phyloP scores from a whole-genome alignment of 2,888 invertebrate species.

The Brachylomia viminalis region DNA sequence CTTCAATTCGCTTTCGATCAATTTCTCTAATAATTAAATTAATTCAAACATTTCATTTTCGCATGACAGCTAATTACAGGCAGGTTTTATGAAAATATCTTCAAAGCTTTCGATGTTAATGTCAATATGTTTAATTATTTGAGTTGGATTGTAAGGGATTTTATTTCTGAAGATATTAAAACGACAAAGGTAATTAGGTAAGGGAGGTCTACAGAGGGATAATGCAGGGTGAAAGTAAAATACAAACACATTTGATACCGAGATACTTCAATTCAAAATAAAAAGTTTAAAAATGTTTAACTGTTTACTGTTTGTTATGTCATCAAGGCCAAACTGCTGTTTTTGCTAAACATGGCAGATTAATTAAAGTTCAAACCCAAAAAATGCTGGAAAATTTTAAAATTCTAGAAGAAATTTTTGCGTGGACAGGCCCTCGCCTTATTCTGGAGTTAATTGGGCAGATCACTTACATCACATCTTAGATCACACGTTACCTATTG shows the following conservation, averaged over 20 bases:
- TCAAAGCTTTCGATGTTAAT: constrained; percentile 28
- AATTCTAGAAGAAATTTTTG: not conserved
- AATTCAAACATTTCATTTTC: constrained; percentile 52
- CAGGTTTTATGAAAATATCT: constrained; percentile 36
- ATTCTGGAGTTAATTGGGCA: constrained; percentile 13
- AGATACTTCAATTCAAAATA: not conserved
- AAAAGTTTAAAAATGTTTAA: no score
- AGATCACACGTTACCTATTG: constrained; percentile 23
- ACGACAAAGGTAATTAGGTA: not conserved
- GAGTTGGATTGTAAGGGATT: constrained; percentile 15
- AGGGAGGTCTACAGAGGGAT: no score
- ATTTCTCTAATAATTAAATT: constrained; percentile 44
- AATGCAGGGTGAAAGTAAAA: not conserved
- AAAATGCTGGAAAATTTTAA: not conserved
- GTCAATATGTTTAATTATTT: constrained; percentile 36
- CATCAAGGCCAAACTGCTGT: no score
- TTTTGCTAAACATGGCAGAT: not conserved
- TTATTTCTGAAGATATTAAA: constrained; percentile 9
- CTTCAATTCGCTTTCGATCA: constrained; percentile 43
- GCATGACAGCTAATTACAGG: constrained; percentile 55
- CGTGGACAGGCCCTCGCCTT: not conserved
- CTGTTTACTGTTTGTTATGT: not conserved
- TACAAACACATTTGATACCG: not conserved
- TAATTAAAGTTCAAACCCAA: not conserved
- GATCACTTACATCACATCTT: constrained; percentile 23